Conservation (phyloP, 2,797 vertebrate species). For the Lerista edwardsae region DNA sequence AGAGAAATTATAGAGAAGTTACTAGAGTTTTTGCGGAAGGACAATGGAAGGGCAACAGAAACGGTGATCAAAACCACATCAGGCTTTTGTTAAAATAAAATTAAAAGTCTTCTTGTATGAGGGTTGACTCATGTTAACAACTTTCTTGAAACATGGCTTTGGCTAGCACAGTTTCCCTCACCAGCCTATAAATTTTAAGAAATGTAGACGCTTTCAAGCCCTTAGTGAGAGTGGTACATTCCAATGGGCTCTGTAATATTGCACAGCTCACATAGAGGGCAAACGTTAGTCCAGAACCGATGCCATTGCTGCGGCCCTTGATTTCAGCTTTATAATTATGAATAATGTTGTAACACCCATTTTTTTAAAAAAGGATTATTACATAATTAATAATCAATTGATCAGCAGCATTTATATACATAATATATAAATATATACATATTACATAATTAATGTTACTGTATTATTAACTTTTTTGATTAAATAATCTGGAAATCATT, state of each 20-base stretch:
- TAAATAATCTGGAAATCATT: too few relatives aligned
- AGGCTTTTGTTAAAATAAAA: conserved; percentile 11
- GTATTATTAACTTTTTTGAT: too few relatives aligned
- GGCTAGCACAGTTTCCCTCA: conserved; percentile 18
- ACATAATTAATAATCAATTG: too few relatives aligned
- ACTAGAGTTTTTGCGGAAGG: conserved; percentile 16
- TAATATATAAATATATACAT: too few relatives aligned
- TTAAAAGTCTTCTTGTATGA: conserved; percentile 26
- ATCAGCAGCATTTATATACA: too few relatives aligned
- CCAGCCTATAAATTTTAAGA: conserved; percentile 33
- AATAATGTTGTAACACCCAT: background rate
- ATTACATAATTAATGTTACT: too few relatives aligned
- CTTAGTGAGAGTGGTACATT: conserved; percentile 9
- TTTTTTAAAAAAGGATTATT: too few relatives aligned
- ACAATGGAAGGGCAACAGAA: background rate
- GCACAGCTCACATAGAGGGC: background rate
- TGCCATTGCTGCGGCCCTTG: background rate
- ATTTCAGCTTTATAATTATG: background rate
- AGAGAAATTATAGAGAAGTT: conserved; percentile 3
- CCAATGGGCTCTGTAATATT: conserved; percentile 17
- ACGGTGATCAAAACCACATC: background rate
- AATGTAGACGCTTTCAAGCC: background rate
- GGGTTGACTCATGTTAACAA: conserved; percentile 21
- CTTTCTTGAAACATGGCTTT: conserved; percentile 23
- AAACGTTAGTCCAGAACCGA: background rate